Evolutionary conservation across 2,113 vertebrate species (phyloP).

Genomic region (Limanda limanda): DNA sequence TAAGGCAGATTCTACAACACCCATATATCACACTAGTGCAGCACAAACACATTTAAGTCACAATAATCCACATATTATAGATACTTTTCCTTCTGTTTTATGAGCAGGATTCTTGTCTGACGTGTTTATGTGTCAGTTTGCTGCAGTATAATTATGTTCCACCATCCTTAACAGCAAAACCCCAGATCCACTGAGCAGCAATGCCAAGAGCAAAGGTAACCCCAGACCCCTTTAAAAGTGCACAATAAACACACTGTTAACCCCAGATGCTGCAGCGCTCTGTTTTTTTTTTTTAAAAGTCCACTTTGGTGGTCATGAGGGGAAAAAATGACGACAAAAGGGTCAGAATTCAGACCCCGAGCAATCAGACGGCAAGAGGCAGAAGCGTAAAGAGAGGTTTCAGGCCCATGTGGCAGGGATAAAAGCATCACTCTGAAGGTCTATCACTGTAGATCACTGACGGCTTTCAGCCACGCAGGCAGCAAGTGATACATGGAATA

Average conservation of each 20-base stretch:
- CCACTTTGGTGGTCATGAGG: constrained; percentile 20
- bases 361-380: constrained; percentile 19
- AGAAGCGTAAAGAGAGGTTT: constrained; percentile 15
- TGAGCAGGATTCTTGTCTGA: background rate
- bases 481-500: constrained; percentile 61
- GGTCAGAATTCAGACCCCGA: background rate
- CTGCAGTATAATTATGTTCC: background rate
- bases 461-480: constrained; percentile 53
- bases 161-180: constrained; percentile 16
- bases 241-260: constrained; percentile 41
- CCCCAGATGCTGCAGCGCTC: constrained; percentile 17
- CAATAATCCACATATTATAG: background rate
- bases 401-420: constrained; percentile 65
- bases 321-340: background rate
- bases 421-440: constrained; percentile 61
- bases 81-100: background rate
- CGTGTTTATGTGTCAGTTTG: background rate
- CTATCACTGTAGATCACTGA: constrained; percentile 62
- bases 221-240: constrained; percentile 38
- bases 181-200: background rate
- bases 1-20: too few species aligned
- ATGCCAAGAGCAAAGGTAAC: constrained; percentile 13
- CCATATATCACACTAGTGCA: too few species aligned
- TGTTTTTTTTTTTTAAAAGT: background rate
- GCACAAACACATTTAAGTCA: too few species aligned